phyloP scores from a whole-genome alignment of 2,888 invertebrate species.

The Cosmorhoe ocellata region DNA sequence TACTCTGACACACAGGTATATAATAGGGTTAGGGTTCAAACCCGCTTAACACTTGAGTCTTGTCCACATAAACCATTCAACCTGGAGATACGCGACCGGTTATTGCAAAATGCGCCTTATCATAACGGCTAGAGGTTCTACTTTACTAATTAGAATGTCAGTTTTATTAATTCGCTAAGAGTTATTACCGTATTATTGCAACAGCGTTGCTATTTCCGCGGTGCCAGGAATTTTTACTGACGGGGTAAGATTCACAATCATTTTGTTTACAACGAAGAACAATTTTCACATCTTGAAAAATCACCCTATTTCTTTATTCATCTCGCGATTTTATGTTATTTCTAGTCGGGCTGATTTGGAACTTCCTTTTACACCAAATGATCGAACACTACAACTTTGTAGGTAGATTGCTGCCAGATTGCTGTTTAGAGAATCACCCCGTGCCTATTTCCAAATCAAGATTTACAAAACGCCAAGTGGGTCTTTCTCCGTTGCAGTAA shows the following conservation, averaged over 20 bases:
- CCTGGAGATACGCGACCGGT: slow-evolving; percentile 35
- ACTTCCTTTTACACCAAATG: no score
- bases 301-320: no score
- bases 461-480: slow-evolving; percentile 1
- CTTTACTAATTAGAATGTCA: slow-evolving; percentile 35
- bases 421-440: no score
- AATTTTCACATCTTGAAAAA: no score
- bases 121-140: slow-evolving; percentile 37
- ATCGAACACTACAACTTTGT: no score
- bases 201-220: slow-evolving; percentile 28
- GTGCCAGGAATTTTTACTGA: slow-evolving; percentile 19
- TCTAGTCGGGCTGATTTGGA: no score
- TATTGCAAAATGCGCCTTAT: slow-evolving; percentile 53
- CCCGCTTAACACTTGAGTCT: slow-evolving; percentile 1
- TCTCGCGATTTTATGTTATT: no score
- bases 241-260: not conserved
- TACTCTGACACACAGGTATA: no score
- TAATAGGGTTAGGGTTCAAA: not conserved
- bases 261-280: no score
- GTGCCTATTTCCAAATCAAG: not conserved
- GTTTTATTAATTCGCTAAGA: slow-evolving; percentile 44
- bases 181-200: slow-evolving; percentile 31
- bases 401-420: no score
- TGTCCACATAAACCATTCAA: slow-evolving; percentile 25
- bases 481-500: slow-evolving; percentile 10